Base-by-base conservation (phyloP, 2,113 vertebrate species). In the Chloebia gouldiae region DNA sequence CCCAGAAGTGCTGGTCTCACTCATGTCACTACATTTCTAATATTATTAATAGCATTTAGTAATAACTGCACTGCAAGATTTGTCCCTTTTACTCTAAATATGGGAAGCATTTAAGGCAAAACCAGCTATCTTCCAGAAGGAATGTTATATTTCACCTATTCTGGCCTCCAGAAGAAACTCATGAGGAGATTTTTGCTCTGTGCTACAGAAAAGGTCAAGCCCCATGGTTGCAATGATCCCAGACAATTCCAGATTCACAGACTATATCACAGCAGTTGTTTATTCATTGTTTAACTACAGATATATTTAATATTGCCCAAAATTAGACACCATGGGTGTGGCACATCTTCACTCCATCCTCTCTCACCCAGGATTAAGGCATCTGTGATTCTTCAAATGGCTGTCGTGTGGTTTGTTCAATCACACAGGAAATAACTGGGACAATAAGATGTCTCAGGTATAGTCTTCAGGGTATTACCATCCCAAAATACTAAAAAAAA, bases 181-280 rank as follows among this genome's bases (percentile, higher is more conserved):
- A 4, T 27, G 11, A 9, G 19, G 27, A 61, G 13, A 19, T 42
- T 88, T 87, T 86, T 78, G 19, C 7, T 37, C 31, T 49, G 49
- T 37, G 37, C 40, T 71, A 15, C 23, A 47, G 64, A 49, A 78
- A 47, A 71, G 8, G 10, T 47, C 23, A 81, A 42, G 6, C 16
- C 18, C 1, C 1, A 3, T 13, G 8, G 6, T 6, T 81, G 28
- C 11, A 76, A 25, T 10, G 3, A 81, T 30, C 8, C 10, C 8
- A 0, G 61, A 19, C 6, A 75, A 40, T 35, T 79, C n/a, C 35
- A 53, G 42, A 86, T 73, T 66, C 27, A 39, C 1, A 2, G 28
- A 77, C 37, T 51, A 19, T 14, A 20, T n/a, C 35, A 71, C 35
- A 73, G 12, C 20, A 40, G 24, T 35, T 77, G 7, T 59, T 86